Base-by-base conservation (phyloP, 2,888 invertebrate genomes). In the Thelaira solivaga region DNA sequence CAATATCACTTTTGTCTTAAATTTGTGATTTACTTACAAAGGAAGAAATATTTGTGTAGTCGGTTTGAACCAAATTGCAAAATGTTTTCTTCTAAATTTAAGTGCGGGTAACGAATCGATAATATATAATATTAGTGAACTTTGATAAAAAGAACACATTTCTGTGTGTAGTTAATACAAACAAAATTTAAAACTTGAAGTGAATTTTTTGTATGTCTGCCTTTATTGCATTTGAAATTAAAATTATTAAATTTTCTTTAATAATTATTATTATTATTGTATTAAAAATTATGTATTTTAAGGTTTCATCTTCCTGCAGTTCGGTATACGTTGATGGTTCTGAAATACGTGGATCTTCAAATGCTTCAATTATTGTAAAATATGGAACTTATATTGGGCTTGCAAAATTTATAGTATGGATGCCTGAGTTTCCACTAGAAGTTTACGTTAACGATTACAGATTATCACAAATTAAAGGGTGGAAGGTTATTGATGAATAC, bases 301-400 rank as follows among this genome's bases (percentile, higher is more conserved):
- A 98, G 97, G 97, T 98, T 24, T 96, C 97, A 4, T 95, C 97
- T 7, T 97, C 97, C 4, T 98, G 98, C 90, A 97, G 97, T 83
- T 96, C 96, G 16, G 97, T 98, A 3, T 98, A 97, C 90, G 94
- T 98, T 26, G 98, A 98, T 88, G 98, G 98, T 0, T 96, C 97
- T 5, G 98, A 98, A 90, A 95, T 96, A 77, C 92, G 97, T 1
- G 98, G 98, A 13, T 97, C 97, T 0, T 95, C 96, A 39, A 98
- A 97, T 86, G 98, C 97, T 1, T 96, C 97, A 0, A 95, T 98
- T 31, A 92, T 97, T 62, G 97, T 97, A 61, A 96, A 96, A 88
- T 96, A 96, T 86, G 97, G 96, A 26, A 96, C 96, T 1, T 96
- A 96, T 88, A 95, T 94, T 22, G 97, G 97, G 11, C 90, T 95